Evolutionary conservation across 2,888 invertebrate species (phyloP), one percentile per base, ranked within the genome.

Genomic region (Lithosia quadra): DNA sequence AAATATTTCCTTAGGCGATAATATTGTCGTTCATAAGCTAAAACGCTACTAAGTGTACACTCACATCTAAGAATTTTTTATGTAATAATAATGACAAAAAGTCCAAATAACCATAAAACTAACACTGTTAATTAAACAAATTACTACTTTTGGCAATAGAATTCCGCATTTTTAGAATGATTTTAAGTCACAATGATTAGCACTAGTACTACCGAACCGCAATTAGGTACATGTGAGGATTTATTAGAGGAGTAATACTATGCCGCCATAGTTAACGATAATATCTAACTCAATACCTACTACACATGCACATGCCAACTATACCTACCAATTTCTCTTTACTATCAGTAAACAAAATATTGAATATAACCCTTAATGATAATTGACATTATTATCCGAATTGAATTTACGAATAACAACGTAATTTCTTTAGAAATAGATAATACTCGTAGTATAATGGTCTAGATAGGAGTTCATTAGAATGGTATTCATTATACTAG

Each of bases 401-500:
- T 60, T 1, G 21, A 60, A 60, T 24, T 24, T 18, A 18, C 10
- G 3, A 60, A 8, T 49, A 22, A 24, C 39, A 39, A 39, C 22
- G 15, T 13, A 24, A 60, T 60, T 60, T 18, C 22, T 18, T 39
- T 22, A 39, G 15, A 60, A 60, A 39, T 39, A 39, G 18, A n/a
- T 49, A 49, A 49, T 49, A n/a, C n/a, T n/a, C n/a, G n/a, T n/a
- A n/a, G 18, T 24, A 0, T 60, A 39, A 39, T 60, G 10, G 21
- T 39, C 18, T 22, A 24, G 39, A 24, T 39, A 24, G 60, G 10
- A 60, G 39, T 39, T 60, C 60, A 11, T 39, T 60, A 15, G 24
- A 60, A 60, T 15, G 24, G 18, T 18, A 24, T 24, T 60, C 39
- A 60, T 60, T 39, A 60, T 60, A 60, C 4, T 22, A 60, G 10